Base-by-base conservation (phyloP, 1,140 invertebrate genomes). In the Leptopilina clavipes region DNA sequence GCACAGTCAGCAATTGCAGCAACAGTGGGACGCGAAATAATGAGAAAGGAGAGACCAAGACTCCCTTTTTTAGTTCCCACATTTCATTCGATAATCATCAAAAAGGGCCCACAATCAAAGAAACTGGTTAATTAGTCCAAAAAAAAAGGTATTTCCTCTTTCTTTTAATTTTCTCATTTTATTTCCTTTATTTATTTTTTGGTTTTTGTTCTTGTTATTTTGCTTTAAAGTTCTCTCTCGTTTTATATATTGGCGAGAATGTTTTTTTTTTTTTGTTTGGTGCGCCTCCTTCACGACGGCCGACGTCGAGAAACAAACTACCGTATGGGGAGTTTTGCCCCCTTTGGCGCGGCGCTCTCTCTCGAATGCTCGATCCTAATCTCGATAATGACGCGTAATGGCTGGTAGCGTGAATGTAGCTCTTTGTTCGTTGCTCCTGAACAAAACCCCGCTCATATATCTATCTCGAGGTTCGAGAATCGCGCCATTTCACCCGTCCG, bases 341-440 rank as follows among this genome's bases (percentile, higher is more conserved):
- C n/a, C n/a, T n/a, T n/a, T n/a, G 79, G 75, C 76, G 72, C 74
- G 77, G 71, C 45, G 72, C 52, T 73, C 71, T 73, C 71, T 82
- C 70, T 77, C 82, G 78, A 86, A 83, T 81, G 83, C 82, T 83
- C 83, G 90, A 91, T 91, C 86, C 86, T 90, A 91, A 90, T 90
- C 89, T 90, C 84, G 88, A 89, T 91, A 91, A 91, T 90, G 89
- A 90, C 87, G 89, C 89, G 88, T 89, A 90, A 91, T 90, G 88
- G 85, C 83, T 86, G 84, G 86, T 85, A 85, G 86, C 88, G 88
- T 90, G 89, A 90, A 90, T 90, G 88, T 87, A 82, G 79, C 81
- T 86, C 89, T 90, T 90, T 90, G 89, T 90, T 84, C 85, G 81
- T 40, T 40, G 37, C 84, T 86, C 82, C 83, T 75, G 76, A 80